Evolutionary conservation across 1,140 invertebrate species (phyloP).

Genomic region (Penaeus vannamei): DNA sequence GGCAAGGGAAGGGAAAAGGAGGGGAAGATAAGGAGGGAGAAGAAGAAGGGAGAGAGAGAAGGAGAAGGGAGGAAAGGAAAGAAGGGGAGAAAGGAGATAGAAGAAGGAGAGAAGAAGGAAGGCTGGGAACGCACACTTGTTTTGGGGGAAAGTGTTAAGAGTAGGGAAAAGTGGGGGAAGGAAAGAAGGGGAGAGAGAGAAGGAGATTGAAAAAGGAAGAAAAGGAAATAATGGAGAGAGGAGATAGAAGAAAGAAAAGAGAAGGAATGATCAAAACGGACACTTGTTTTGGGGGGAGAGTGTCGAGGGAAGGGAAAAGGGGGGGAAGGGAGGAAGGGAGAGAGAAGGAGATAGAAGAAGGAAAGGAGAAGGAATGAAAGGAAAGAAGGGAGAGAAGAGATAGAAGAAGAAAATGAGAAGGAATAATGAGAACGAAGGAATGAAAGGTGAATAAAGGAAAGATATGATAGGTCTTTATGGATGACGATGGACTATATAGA

Average conservation of each 20-base stretch:
- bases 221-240: neutral
- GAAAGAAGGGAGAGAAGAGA: neutral
- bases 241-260: neutral
- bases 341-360: neutral
- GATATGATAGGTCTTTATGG: neutral
- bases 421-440: neutral
- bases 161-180: no score
- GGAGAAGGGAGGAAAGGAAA: slow-evolving; percentile 23
- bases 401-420: no score
- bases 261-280: neutral
- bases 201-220: slow-evolving; percentile 13
- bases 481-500: no score
- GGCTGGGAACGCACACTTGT: no score
- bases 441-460: no score
- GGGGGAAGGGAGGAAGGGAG: neutral
- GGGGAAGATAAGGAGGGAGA: slow-evolving; percentile 1
- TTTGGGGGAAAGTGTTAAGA: no score
- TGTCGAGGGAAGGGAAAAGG: neutral
- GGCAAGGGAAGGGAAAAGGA: slow-evolving; percentile 17
- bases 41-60: neutral
- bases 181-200: neutral
- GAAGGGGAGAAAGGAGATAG: neutral
- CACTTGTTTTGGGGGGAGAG: neutral
- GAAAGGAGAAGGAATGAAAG: slow-evolving; percentile 5
- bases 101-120: neutral